Evolutionary conservation across 2,888 invertebrate species (phyloP).

Genomic region (Eilema sororculum): DNA sequence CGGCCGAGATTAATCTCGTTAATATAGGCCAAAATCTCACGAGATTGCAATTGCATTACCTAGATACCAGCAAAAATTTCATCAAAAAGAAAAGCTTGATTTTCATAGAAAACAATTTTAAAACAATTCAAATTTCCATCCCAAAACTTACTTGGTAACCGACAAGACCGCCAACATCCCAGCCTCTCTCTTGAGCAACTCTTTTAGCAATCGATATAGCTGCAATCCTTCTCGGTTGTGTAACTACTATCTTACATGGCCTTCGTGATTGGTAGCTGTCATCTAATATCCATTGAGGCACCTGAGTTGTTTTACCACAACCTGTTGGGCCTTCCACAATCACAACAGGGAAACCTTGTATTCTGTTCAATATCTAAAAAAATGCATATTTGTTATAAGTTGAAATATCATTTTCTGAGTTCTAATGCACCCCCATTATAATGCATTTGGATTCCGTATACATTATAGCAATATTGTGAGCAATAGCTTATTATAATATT

Average conservation of each 20-base stretch:
- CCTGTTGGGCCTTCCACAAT: conserved; percentile 97
- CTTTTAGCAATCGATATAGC: conserved; percentile 95
- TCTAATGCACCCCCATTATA: too few relatives aligned
- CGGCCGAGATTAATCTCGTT: too few relatives aligned
- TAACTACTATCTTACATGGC: conserved; percentile 95
- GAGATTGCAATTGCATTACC: too few relatives aligned
- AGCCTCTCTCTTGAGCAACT: conserved; percentile 94
- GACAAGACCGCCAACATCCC: conserved; percentile 93
- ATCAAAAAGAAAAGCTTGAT: background rate
- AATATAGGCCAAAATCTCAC: too few relatives aligned
- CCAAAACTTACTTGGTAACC: conserved; percentile 92
- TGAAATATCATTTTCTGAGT: background rate
- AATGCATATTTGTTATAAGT: background rate
- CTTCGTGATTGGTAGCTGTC: conserved; percentile 88
- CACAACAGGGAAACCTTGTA: conserved; percentile 91
- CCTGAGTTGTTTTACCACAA: conserved; percentile 96
- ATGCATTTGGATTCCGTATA: too few relatives aligned
- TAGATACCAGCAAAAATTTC: too few relatives aligned
- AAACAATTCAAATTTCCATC: background rate
- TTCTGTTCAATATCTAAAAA: conserved; percentile 89
- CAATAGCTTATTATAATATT: too few relatives aligned
- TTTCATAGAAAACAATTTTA: background rate
- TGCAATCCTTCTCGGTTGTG: conserved; percentile 97
- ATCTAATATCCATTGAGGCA: conserved; percentile 97
- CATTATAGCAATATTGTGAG: too few relatives aligned